A percentile compares a stretch with the other conserved stretches of the same genome.
Conservation (phyloP, 1,140 invertebrate genomes). For the Bombyx mori region ASM3026992v2 NC_085109.1:11091501-11092000, state of each 20-base stretch:
- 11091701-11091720: slow-evolving; percentile 82
- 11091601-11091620: slow-evolving; percentile 63
- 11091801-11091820: slow-evolving; percentile 61
- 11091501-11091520: slow-evolving; percentile 75
- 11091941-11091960: slow-evolving; percentile 87
- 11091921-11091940: slow-evolving; percentile 89
- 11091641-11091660: slow-evolving; percentile 67
- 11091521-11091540: slow-evolving; percentile 69
- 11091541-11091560: slow-evolving; percentile 55
- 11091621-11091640: slow-evolving; percentile 75
- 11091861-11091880: slow-evolving; percentile 84
- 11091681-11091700: slow-evolving; percentile 84
- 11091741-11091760: slow-evolving; percentile 49
- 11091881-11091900: slow-evolving; percentile 88
- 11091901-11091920: slow-evolving; percentile 95
- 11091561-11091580: slow-evolving; percentile 43
- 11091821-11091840: slow-evolving; percentile 82
- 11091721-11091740: slow-evolving; percentile 75
- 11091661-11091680: slow-evolving; percentile 78
- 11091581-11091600: slow-evolving; percentile 49
- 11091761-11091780: slow-evolving; percentile 73
- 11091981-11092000: slow-evolving; percentile 91
- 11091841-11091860: slow-evolving; percentile 90
- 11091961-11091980: slow-evolving; percentile 95
- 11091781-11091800: slow-evolving; percentile 68